Evolutionary conservation across 2,113 vertebrate genomes (phyloP).

Genomic region (Sapayoa aenigma): DNA sequence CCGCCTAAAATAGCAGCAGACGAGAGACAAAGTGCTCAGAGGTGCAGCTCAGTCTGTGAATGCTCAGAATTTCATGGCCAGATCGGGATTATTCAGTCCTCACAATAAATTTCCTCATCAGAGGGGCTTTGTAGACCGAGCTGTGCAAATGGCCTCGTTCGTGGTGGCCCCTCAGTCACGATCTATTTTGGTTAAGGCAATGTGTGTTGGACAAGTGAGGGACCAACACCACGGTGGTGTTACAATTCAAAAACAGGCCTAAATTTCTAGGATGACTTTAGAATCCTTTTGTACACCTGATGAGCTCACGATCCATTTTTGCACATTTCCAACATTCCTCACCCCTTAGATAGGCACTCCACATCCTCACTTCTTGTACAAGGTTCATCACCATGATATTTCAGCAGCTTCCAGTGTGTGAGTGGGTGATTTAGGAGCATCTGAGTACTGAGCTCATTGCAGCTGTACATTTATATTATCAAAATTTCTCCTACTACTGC

Average conservation of each 20-base stretch:
- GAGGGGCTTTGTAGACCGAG: neutral
- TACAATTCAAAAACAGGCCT: neutral
- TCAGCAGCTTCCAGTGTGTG: neutral
- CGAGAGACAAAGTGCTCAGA: slow-evolving; percentile 38
- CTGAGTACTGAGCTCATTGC: neutral
- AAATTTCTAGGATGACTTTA: neutral
- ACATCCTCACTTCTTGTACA: neutral
- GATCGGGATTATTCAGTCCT: slow-evolving; percentile 20
- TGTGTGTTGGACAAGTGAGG: neutral
- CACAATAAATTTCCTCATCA: neutral
- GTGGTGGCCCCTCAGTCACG: neutral
- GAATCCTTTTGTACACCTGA: neutral
- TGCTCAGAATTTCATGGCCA: slow-evolving; percentile 21
- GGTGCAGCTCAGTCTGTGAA: slow-evolving; percentile 16
- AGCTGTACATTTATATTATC: neutral
- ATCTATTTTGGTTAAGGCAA: neutral
- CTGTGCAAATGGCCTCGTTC: neutral
- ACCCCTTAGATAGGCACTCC: neutral
- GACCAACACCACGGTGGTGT: neutral
- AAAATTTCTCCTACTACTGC: neutral
- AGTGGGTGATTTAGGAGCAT: neutral
- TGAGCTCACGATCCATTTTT: neutral
- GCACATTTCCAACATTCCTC: neutral
- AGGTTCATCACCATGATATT: neutral
- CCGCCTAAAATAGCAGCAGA: slow-evolving; percentile 44